Evolutionary conservation across 2,113 vertebrate genomes (phyloP).

Genomic region (Odobenus rosmarus): DNA sequence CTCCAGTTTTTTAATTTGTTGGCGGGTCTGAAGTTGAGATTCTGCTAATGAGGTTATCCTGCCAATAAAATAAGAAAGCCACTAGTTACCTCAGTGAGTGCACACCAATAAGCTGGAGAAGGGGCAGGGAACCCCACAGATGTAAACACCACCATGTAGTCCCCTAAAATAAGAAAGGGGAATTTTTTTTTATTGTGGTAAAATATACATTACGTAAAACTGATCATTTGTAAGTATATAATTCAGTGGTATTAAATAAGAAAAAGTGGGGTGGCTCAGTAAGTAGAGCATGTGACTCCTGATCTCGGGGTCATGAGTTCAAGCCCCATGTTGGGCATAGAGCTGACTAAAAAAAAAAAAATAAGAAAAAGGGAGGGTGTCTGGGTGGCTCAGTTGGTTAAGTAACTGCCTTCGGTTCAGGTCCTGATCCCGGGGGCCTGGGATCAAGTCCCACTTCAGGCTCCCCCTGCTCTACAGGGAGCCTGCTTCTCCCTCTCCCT

Average conservation of each 20-base stretch:
- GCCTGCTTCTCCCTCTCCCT: not conserved
- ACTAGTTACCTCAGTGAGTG: not conserved
- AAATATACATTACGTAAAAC: not conserved
- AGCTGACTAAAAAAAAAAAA: not conserved
- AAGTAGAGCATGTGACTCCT: not conserved
- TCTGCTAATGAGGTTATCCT: constrained; percentile 99
- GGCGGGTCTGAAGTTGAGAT: constrained; percentile 98
- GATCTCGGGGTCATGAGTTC: not conserved
- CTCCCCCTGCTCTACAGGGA: not conserved
- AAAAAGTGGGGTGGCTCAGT: not conserved
- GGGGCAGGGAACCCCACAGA: not conserved
- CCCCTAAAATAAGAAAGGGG: not conserved
- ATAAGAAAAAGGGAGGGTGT: not conserved
- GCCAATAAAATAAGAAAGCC: constrained; percentile 27
- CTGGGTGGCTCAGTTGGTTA: not conserved
- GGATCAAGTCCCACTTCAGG: not conserved
- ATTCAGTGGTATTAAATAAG: not conserved
- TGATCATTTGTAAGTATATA: not conserved
- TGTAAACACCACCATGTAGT: not conserved
- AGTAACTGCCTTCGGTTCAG: not conserved
- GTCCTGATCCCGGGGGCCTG: not conserved
- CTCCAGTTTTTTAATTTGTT: constrained; percentile 98
- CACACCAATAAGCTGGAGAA: not conserved
- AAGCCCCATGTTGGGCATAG: not conserved
- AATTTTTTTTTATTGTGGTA: not conserved